Base-by-base conservation (phyloP, 1,140 invertebrate species). In the Cyclargus thomasi region DNA sequence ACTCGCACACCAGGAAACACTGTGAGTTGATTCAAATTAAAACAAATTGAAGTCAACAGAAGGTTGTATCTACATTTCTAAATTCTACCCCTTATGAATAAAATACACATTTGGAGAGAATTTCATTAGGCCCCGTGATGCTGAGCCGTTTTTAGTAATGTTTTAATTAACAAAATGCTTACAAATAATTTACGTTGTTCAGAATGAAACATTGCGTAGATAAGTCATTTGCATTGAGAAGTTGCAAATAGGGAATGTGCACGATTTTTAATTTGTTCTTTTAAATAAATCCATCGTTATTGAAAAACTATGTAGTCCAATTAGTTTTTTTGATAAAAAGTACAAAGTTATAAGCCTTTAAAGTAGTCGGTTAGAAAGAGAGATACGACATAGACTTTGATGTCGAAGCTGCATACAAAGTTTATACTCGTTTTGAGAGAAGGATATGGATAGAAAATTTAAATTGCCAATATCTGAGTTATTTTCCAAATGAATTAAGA, bases 21-120 rank as follows among this genome's bases (percentile, higher is more conserved):
- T 16, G 39, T 14, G 10, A 47, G 39, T 47, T 47, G 39, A 47
- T 47, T 47, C 17, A 59, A 59, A 59, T 59, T 59, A 59, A 59
- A 59, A 59, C 55, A 11, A 59, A 59, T 59, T 59, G 10, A 17
- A 59, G 55, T 59, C 18, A 59, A 59, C 55, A 59, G 4, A 20
- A 18, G 5, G 55, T 18, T 17, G 53, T 55, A 8, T n/a, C n/a
- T 17, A 22, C 18, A 21, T 59, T 47, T 47, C 29, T 47, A 47
- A 21, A 21, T 47, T 47, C 29, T 47, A 47, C 11, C 39, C 18
- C 55, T 59, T 59, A 59, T 59, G 55, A 59, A 59, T 59, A 59
- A 59, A 59, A 59, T 59, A 59, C 55, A 59, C 55, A 59, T 59
- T 59, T 47, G 6, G 10, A 10, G 6, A 21, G 55, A 59, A 59